Percentiles rank a stretch among this genome's conserved stretches.
Evolutionary conservation across 2,113 vertebrate species (phyloP).

Genomic region (Tetraodon nigroviridis): DNA sequence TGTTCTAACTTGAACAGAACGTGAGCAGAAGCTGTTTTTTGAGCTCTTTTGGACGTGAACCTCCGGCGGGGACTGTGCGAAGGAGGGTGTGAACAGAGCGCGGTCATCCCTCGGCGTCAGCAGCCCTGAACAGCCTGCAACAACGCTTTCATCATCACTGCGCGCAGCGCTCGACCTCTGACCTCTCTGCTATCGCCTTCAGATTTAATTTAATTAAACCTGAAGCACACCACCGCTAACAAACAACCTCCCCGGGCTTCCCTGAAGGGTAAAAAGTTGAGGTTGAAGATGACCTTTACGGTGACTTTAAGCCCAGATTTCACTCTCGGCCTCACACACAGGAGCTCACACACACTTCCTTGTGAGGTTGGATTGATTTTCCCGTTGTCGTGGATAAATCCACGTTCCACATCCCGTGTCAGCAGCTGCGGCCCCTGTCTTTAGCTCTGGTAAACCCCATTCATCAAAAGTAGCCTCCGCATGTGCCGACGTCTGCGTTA

Average conservation of each 20-base stretch:
- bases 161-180: constrained; percentile 5
- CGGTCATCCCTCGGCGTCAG: too few species aligned
- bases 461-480: constrained; percentile 51
- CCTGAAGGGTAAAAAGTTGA: constrained; percentile 12
- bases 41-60: too few species aligned
- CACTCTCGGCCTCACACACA: constrained; percentile 13
- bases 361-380: constrained; percentile 58
- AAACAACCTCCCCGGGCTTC: constrained; percentile 3
- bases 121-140: too few species aligned
- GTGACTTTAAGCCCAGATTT: constrained; percentile 33
- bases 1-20: too few species aligned
- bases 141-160: neutral
- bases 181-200: constrained; percentile 27
- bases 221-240: neutral
- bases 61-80: too few species aligned
- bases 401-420: constrained; percentile 57
- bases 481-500: constrained; percentile 5
- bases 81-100: too few species aligned
- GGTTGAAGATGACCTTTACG: constrained; percentile 30
- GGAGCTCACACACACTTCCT: constrained; percentile 3
- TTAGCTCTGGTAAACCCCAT: constrained; percentile 59
- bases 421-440: constrained; percentile 57
- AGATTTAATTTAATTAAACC: constrained; percentile 18
- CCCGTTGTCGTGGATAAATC: constrained; percentile 60
- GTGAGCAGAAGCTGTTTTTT: too few species aligned